Base-by-base conservation (phyloP, 2,113 vertebrate species). In the Podiceps cristatus region DNA sequence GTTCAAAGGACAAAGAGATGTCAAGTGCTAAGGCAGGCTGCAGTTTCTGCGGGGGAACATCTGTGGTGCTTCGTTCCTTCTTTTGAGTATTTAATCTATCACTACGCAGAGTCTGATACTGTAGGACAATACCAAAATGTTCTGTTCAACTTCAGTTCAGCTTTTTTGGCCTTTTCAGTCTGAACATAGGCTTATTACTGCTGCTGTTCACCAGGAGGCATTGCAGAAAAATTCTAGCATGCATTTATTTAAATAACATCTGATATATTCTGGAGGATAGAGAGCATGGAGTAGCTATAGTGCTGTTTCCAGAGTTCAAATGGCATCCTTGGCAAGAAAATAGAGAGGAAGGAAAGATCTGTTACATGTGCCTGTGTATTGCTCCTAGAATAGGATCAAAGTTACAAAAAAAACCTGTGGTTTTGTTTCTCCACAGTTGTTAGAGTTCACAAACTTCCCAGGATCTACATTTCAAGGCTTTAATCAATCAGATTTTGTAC, bases 381-480 rank as follows among this genome's bases (percentile, higher is more conserved):
- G 67, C 90, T 60, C 19, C 37, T 86, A 93, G 82, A 96, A 77
- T 27, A 88, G 79, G 93, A 96, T 92, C 85, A 92, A 88, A 88
- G 88, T 64, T 81, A 90, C 15, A 29, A 63, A 92, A 80, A 92
- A 78, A 93, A 94, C 56, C 52, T 60, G 77, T 94, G 88, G 64
- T 90, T 97, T 93, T 96, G 59, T 88, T 94, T 96, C 93, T 88
- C 79, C 64, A 75, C 78, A 80, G 81, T 90, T 88, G 60, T 91
- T 91, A 50, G 84, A 92, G 93, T 93, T 96, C 90, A 84, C 90
- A 96, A 28, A 75, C 87, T 95, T 95, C 85, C 84, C 82, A 92
- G 85, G 55, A 93, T 95, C 92, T 96, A 77, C 90, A 87, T 96
- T 96, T 95, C 93, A 94, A 94, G 93, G 77, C 85, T 94, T 81